These are phyloP conservation scores for Periophthalmus magnuspinnatus DNA, from an alignment of 2,797 vertebrate genomes.

Conservation along the genomic window DNA sequence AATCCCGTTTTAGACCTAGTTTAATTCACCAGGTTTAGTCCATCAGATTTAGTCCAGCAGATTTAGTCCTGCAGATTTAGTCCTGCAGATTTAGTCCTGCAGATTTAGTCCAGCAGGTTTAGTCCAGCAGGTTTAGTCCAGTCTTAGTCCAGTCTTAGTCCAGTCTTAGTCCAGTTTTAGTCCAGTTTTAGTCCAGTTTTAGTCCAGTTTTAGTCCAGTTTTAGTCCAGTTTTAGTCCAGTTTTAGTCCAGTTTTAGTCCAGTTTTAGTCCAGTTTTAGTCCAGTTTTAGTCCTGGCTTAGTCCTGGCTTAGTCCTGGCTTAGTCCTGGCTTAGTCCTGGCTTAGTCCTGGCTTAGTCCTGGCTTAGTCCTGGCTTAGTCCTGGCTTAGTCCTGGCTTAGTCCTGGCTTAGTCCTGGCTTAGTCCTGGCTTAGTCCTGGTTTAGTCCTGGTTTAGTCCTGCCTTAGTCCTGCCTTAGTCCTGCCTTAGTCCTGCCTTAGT, in stretches of 20 bases:
- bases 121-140: too few species aligned
- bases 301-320: background rate
- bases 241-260: background rate
- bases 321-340: background rate
- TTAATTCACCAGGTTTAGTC: background rate
- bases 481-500: background rate
- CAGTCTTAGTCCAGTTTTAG: background rate
- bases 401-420: background rate
- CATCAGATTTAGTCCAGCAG: too few species aligned
- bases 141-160: background rate
- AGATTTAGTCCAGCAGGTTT: too few species aligned
- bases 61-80: too few species aligned
- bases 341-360: background rate
- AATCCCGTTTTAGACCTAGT: background rate
- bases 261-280: too few species aligned
- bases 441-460: too few species aligned
- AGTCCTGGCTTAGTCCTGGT: too few species aligned
- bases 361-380: background rate
- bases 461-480: too few species aligned
- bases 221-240: background rate
- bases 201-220: background rate
- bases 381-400: background rate
- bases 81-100: too few species aligned
- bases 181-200: background rate
- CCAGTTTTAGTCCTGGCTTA: too few species aligned